Base-by-base conservation (phyloP, 2,113 vertebrate genomes). In the Malurus elegans region DNA sequence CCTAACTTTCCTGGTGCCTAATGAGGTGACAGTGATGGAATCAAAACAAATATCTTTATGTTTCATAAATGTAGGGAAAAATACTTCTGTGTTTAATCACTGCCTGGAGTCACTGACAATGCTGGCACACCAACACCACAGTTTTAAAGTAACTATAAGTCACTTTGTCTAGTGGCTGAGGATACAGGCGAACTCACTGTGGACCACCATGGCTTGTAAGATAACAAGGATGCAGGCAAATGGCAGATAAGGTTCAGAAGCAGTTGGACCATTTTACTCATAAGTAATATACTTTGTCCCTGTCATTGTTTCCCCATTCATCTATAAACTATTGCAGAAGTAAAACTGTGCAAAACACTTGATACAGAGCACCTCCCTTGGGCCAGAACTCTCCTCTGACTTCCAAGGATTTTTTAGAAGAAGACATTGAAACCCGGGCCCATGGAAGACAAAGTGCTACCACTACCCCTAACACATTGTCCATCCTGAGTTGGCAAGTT, bases 1-100 rank as follows among this genome's bases (percentile, higher is more conserved):
- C 71, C 90, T 92, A 94, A 82, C 86, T 94, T 92, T 88, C 84
- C 78, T 79, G 66, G 70, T 92, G 86, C 94, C 96, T 97, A 96
- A 96, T 90, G 94, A 97, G 72, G 94, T 91, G 95, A 92, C 75
- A 90, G 81, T 88, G 93, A 97, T 60, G 72, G 92, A 97, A 95
- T 93, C 71, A 93, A 97, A 95, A 96, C 92, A 95, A 97, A 97
- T 87, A 96, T 62, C 95, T 96, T 79, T 79, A 71, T 84, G 67
- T 94, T 97, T 96, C 94, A 76, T 96, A 94, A 97, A 95, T 79
- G 76, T 15, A 93, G 81, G 65, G 86, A 58, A 96, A 93, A 96
- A 91, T 66, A 93, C 87, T 95, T 86, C 91, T 83, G 80, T 90
- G 90, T 96, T 94, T 90, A 85, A 88, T 96, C 92, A 91, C 48